A percentile compares a stretch with the other conserved stretches of the same genome.
These are phyloP conservation scores for Dynastes maya DNA, from an alignment of 2,888 invertebrate species.

Conservation along the genomic window DNA sequence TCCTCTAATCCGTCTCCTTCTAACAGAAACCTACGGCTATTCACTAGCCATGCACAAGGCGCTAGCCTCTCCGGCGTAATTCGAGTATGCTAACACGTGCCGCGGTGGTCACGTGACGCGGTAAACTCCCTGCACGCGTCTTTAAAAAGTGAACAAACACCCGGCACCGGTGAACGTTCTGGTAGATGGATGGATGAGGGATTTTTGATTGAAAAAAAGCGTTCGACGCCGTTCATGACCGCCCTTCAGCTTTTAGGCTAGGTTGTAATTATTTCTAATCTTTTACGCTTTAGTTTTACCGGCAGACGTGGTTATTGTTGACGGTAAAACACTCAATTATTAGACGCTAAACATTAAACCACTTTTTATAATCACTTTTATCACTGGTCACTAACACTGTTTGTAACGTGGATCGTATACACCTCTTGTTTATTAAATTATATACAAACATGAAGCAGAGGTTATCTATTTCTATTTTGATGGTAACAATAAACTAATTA, in stretches of 20 bases:
- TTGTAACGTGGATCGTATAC: too few relatives aligned
- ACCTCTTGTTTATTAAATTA: too few relatives aligned
- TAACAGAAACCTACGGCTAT: not conserved
- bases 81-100: conserved; percentile 60
- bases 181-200: not conserved
- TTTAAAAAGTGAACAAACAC: conserved; percentile 62
- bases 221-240: conserved; percentile 38
- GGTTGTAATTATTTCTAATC: conserved; percentile 54
- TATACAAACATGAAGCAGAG: too few relatives aligned
- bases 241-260: conserved; percentile 47
- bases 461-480: too few relatives aligned
- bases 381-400: too few relatives aligned
- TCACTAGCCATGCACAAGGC: not conserved
- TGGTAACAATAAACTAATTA: too few relatives aligned
- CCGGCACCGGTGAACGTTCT: conserved; percentile 56
- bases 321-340: too few relatives aligned
- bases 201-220: conserved; percentile 56
- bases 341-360: too few relatives aligned
- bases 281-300: conserved; percentile 27
- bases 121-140: conserved; percentile 58
- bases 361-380: too few relatives aligned
- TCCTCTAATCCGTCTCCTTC: not conserved
- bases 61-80: conserved; percentile 55
- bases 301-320: not conserved
- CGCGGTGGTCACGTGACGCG: conserved; percentile 54